Base-by-base conservation (phyloP, 1,140 invertebrate species). In the Neuroterus valhalla region DNA sequence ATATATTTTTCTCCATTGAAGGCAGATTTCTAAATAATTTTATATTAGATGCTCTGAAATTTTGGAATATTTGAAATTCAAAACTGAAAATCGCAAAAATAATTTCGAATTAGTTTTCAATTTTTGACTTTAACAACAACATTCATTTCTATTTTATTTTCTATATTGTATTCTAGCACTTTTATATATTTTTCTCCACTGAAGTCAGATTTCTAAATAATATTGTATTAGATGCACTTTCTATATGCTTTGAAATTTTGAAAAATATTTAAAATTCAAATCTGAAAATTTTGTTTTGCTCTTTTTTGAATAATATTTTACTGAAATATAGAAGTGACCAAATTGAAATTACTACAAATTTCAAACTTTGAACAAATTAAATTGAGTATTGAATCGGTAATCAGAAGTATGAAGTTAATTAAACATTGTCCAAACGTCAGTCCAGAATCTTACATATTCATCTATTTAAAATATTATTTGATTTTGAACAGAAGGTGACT, bases 81-180 rank as follows among this genome's bases (percentile, higher is more conserved):
- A 50, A 50, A 19, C 19, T 21, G 17, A 21, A 21, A 50, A 46
- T 6, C 1, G 45, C 17, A n/a, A n/a, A n/a, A n/a, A n/a, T n/a
- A n/a, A n/a, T n/a, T n/a, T n/a, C n/a, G n/a, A n/a, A n/a, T n/a
- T n/a, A n/a, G n/a, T n/a, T n/a, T n/a, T n/a, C n/a, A n/a, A n/a
- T n/a, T n/a, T n/a, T n/a, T n/a, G n/a, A n/a, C n/a, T n/a, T n/a
- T n/a, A n/a, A n/a, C n/a, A n/a, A n/a, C n/a, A n/a, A n/a, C n/a
- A n/a, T 55, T 44, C 21, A 14, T 78, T 67, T 48, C 74, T 70
- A 68, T 43, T 80, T 66, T 31, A 17, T 72, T 31, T 78, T 76
- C 76, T 3, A 3, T n/a, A n/a, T n/a, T n/a, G n/a, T n/a, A n/a
- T n/a, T n/a, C n/a, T n/a, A 68, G n/a, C 11, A 42, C 21, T 42